Conservation (phyloP, 2,113 vertebrate species). For the Antechinus flavipes region DNA sequence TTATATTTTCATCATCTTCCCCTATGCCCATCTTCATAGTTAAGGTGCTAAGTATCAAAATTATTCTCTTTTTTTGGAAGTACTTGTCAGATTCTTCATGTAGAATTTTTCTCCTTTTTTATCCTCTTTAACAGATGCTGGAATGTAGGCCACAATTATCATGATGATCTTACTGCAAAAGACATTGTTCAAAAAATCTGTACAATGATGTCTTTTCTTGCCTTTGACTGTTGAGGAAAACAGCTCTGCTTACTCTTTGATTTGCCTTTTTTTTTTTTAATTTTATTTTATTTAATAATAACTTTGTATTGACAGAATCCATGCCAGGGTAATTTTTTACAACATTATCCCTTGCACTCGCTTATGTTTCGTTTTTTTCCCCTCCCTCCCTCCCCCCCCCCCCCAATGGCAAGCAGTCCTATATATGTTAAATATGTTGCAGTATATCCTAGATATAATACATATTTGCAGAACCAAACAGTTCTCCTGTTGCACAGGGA, state of each 20-base stretch:
- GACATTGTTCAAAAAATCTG: not conserved
- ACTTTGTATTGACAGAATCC: too few species aligned
- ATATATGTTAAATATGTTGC: too few species aligned
- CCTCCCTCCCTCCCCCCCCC: too few species aligned
- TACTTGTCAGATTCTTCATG: not conserved
- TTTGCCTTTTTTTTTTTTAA: not conserved
- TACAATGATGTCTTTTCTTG: not conserved
- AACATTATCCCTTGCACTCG: too few species aligned
- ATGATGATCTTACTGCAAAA: not conserved
- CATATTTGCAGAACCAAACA: too few species aligned
- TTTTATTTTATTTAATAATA: too few species aligned
- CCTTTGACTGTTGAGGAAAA: not conserved
- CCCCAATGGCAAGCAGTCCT: too few species aligned
- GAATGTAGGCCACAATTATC: not conserved
- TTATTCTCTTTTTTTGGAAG: not conserved
- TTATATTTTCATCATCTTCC: not conserved
- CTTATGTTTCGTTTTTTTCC: too few species aligned
- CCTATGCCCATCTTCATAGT: not conserved
- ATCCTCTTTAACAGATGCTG: not conserved
- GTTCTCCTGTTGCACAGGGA: too few species aligned
- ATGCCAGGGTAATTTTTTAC: too few species aligned
- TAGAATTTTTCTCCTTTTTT: not conserved
- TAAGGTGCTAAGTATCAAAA: not conserved
- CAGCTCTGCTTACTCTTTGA: not conserved
- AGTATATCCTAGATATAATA: too few species aligned